Evolutionary conservation across 2,797 vertebrate species (phyloP).

Genomic region (Sebastes kiyomatsui): DNA sequence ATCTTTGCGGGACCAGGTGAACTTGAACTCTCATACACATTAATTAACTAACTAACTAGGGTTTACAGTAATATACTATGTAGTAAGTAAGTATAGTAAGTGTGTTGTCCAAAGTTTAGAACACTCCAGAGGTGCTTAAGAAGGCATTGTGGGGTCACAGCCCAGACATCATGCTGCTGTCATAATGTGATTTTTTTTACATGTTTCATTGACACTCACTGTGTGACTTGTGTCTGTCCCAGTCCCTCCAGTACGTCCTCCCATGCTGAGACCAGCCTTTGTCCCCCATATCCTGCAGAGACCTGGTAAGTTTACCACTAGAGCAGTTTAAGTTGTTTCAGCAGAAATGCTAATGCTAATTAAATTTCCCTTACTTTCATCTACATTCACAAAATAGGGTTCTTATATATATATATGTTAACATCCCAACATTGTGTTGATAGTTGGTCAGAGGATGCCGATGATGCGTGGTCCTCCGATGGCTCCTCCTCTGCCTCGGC

Average conservation of each 20-base stretch:
- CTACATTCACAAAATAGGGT: not conserved
- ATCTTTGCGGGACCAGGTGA: slow-evolving; percentile 88
- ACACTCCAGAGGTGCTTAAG: not conserved
- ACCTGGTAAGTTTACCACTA: slow-evolving; percentile 79
- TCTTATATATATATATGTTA: not conserved
- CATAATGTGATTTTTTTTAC: not conserved
- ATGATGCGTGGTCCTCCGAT: slow-evolving; percentile 88
- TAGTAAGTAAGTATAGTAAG: too few species aligned
- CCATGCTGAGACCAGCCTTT: slow-evolving; percentile 91
- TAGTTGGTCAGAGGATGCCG: slow-evolving; percentile 84
- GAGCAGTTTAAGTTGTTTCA: not conserved
- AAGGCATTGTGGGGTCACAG: not conserved
- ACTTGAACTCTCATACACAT: not conserved
- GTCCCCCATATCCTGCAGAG: slow-evolving; percentile 92
- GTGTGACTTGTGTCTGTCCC: slow-evolving; percentile 23
- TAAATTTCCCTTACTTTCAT: too few species aligned
- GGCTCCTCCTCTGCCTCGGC: slow-evolving; percentile 87
- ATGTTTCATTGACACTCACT: not conserved
- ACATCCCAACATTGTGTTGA: not conserved
- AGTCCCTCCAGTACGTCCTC: slow-evolving; percentile 81
- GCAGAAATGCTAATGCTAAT: not conserved
- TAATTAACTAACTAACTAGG: too few species aligned
- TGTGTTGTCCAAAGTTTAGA: not conserved
- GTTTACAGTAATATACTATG: not conserved
- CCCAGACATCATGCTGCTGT: not conserved